Percentiles rank a stretch among this genome's conserved stretches.
Conservation (phyloP, 2,888 invertebrate species). For the Limenitis camilla region DNA sequence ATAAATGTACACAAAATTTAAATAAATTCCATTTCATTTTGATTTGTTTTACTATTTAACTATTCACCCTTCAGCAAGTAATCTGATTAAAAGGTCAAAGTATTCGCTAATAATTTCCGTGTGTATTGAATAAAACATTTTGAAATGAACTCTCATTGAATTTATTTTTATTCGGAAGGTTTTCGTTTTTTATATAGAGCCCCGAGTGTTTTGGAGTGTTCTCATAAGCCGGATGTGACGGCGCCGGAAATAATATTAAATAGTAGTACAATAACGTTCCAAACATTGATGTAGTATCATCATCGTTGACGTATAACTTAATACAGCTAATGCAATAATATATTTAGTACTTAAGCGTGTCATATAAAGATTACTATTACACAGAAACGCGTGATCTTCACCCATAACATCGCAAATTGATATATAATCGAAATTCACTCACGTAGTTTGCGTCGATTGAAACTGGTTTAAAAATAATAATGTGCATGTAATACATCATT, state of each 20-base stretch:
- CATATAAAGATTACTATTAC: neutral
- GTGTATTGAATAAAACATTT: too few species aligned
- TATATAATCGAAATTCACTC: constrained; percentile 19
- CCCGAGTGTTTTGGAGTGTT: constrained; percentile 42
- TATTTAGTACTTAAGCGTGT: neutral
- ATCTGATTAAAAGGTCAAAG: too few species aligned
- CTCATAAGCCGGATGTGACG: constrained; percentile 62
- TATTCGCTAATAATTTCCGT: too few species aligned
- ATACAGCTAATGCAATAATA: neutral
- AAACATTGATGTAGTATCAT: constrained; percentile 20
- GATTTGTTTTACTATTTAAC: too few species aligned
- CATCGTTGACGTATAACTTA: constrained; percentile 3
- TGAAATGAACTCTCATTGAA: too few species aligned
- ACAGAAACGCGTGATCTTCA: constrained; percentile 12
- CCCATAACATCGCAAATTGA: constrained; percentile 17
- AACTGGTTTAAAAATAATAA: constrained; percentile 5
- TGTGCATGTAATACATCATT: constrained; percentile 8
- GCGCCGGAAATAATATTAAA: constrained; percentile 52
- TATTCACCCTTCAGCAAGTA: too few species aligned
- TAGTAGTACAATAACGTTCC: constrained; percentile 18
- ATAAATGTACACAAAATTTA: neutral
- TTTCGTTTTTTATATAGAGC: constrained; percentile 5
- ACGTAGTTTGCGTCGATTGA: constrained; percentile 17
- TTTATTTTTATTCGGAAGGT: too few species aligned
- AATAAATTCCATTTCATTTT: too few species aligned